These are phyloP conservation scores for Fragum whitleyi DNA, from an alignment of 2,888 invertebrate genomes.

Conservation along the genomic window DNA sequence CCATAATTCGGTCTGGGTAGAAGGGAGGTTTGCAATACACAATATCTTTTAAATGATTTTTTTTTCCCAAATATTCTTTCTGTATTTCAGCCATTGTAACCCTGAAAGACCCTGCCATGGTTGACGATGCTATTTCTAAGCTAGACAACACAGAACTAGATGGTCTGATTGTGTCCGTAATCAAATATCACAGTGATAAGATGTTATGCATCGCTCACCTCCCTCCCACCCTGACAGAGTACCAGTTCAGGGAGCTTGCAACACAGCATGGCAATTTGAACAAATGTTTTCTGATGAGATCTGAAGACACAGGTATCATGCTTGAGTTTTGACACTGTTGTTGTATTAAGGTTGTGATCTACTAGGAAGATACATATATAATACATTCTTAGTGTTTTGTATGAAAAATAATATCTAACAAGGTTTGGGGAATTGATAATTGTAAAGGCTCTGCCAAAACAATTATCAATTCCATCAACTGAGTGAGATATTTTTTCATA, in stretches of 20 bases:
- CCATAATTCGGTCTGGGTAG: no score
- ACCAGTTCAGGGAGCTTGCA: constrained; percentile 86
- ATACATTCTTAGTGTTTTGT: no score
- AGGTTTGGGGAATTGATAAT: no score
- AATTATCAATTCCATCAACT: no score
- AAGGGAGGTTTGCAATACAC: no score
- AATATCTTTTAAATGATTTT: no score
- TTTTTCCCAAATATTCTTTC: no score
- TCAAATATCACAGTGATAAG: constrained; percentile 85
- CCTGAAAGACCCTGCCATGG: constrained; percentile 75
- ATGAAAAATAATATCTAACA: no score
- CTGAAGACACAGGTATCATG: constrained; percentile 82
- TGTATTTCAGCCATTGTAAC: constrained; percentile 76
- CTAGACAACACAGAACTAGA: constrained; percentile 72
- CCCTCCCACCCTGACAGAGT: constrained; percentile 85
- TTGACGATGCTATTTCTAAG: constrained; percentile 74
- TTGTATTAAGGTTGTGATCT: no score
- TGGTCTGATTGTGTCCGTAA: constrained; percentile 83
- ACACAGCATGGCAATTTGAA: constrained; percentile 85
- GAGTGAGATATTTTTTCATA: no score
- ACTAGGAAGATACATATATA: no score
- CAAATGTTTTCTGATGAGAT: constrained; percentile 86
- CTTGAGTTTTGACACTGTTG: not conserved
- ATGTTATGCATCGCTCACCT: constrained; percentile 87
- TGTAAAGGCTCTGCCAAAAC: no score